A percentile compares a stretch with the other conserved stretches of the same genome.
These are phyloP conservation scores for Sinohyriopsis cumingii DNA, from an alignment of 2,888 invertebrate species.

Conservation along the genomic window DNA sequence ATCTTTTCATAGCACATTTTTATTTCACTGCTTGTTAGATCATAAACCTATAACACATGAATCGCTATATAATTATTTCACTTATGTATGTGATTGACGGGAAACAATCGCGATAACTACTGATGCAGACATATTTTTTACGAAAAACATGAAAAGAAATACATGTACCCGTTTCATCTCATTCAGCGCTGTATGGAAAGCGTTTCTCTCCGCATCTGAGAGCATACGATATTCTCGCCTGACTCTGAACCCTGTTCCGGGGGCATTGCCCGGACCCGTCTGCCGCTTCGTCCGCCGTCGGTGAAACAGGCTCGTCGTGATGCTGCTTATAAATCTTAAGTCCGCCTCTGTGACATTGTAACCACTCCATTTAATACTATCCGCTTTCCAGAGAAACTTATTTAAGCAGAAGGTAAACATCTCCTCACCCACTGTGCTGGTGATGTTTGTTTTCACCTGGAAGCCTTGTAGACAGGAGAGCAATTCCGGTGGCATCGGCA, in stretches of 20 bases:
- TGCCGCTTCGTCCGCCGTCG: slow-evolving; percentile 3
- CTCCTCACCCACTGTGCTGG: slow-evolving; percentile 3
- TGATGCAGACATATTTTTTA: too few relatives aligned
- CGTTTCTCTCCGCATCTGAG: slow-evolving; percentile 18
- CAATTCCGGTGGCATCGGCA: too few relatives aligned
- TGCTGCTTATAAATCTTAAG: slow-evolving; percentile 15
- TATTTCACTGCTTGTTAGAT: too few relatives aligned
- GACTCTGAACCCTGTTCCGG: slow-evolving; percentile 20
- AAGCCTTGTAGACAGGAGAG: too few relatives aligned
- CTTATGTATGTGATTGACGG: too few relatives aligned
- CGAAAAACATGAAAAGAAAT: too few relatives aligned
- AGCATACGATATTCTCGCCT: slow-evolving; percentile 20
- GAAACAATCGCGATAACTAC: too few relatives aligned
- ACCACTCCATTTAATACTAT: slow-evolving; percentile 3
- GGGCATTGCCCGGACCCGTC: slow-evolving; percentile 4
- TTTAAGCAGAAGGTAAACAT: slow-evolving; percentile 8
- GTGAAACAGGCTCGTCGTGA: background rate
- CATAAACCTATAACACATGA: too few relatives aligned
- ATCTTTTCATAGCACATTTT: too few relatives aligned
- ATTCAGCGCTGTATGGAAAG: slow-evolving; percentile 17
- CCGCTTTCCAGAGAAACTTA: slow-evolving; percentile 9
- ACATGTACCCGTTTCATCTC: slow-evolving; percentile 14
- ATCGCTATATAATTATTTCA: too few relatives aligned
- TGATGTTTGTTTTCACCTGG: too few relatives aligned
- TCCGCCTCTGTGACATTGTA: slow-evolving; percentile 15